Conservation (phyloP, 2,113 vertebrate genomes). For the Scalopus aquaticus region DNA sequence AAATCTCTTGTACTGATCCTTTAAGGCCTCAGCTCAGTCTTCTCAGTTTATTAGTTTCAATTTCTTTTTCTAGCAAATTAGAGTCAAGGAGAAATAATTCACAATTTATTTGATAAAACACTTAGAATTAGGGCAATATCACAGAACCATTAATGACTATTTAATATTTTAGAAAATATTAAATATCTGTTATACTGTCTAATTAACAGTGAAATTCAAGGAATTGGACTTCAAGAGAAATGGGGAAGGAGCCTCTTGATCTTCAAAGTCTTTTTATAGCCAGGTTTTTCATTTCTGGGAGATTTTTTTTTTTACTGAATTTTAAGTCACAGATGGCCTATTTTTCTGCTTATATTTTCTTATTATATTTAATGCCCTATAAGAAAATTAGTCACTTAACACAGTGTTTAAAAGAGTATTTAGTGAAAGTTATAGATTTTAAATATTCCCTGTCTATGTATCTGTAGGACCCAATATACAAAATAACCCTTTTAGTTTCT, state of each 20-base stretch:
- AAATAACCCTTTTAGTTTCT: background rate
- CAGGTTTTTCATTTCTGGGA: background rate
- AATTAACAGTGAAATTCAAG: background rate
- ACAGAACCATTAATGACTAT: background rate
- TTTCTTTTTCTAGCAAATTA: slow-evolving; percentile 7
- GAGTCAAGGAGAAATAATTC: background rate
- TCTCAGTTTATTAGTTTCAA: background rate
- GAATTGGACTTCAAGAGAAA: background rate
- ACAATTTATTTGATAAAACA: background rate
- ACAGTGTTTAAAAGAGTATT: background rate
- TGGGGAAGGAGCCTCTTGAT: background rate
- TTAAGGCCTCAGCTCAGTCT: background rate
- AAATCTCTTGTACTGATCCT: background rate
- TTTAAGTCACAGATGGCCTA: background rate
- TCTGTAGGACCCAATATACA: background rate
- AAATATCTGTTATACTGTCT: background rate
- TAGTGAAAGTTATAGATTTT: background rate
- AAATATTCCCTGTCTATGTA: background rate
- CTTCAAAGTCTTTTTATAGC: background rate
- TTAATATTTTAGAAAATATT: background rate
- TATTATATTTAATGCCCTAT: background rate
- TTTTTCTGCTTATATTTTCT: background rate
- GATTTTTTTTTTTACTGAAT: background rate
- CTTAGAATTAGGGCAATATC: background rate
- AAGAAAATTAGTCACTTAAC: background rate